A percentile compares a stretch with the other conserved stretches of the same genome.
Conservation (phyloP, 2,797 vertebrate species). For the Simalia tracyae region DNA sequence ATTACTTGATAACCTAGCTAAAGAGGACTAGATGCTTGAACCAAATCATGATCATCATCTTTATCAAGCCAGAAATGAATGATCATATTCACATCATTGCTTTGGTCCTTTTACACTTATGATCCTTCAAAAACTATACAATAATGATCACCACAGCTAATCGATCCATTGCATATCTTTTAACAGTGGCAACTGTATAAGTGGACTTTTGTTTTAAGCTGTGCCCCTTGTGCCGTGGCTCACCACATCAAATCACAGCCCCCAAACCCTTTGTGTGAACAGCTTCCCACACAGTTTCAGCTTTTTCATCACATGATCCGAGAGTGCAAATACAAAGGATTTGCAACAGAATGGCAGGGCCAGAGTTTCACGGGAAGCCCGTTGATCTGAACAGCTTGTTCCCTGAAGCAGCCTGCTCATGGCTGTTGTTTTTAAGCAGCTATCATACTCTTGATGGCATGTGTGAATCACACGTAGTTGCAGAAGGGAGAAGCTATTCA, state of each 20-base stretch:
- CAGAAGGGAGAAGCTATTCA: not conserved
- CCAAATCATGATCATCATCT: not conserved
- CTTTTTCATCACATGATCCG: not conserved
- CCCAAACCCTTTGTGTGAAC: not conserved
- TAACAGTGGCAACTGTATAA: not conserved
- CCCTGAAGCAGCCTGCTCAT: not conserved
- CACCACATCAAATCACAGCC: not conserved
- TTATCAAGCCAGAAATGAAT: not conserved
- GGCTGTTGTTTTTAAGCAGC: not conserved
- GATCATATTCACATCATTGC: not conserved
- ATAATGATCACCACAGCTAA: not conserved
- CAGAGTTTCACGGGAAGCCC: not conserved
- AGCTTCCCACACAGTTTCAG: not conserved
- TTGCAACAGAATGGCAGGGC: not conserved
- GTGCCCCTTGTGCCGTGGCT: not conserved
- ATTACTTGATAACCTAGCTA: not conserved
- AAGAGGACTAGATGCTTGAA: not conserved
- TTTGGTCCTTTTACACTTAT: not conserved
- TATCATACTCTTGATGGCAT: not conserved
- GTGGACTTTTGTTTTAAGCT: not conserved
- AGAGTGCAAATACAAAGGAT: not conserved
- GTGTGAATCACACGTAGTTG: not conserved
- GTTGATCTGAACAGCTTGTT: slow-evolving; percentile 1
- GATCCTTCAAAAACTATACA: not conserved
- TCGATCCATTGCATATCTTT: not conserved